Percentiles rank a stretch among this genome's conserved stretches.
Conservation (phyloP, 2,113 vertebrate genomes). For the Gymnobelideus leadbeateri region DNA sequence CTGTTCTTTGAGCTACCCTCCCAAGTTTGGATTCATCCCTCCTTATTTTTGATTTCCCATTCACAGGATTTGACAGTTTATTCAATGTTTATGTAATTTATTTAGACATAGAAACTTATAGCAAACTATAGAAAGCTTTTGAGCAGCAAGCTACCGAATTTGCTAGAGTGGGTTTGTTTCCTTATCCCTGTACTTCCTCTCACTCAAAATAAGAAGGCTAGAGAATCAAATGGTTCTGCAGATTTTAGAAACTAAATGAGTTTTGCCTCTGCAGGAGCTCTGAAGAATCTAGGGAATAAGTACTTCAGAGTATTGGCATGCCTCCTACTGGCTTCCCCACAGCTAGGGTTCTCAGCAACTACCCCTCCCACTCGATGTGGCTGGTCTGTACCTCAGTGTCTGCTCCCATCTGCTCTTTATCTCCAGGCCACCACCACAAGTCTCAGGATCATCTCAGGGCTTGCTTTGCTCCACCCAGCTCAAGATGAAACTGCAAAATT, state of each 20-base stretch:
- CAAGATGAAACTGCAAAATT: neutral
- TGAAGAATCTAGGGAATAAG: neutral
- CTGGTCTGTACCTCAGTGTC: neutral
- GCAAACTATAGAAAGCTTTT: neutral
- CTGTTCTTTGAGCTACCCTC: neutral
- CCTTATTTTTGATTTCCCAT: neutral
- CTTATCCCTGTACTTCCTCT: neutral
- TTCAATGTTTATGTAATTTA: neutral
- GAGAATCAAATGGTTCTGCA: neutral
- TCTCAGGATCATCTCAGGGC: neutral
- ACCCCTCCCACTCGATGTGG: neutral
- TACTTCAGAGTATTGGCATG: neutral
- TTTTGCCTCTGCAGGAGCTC: neutral
- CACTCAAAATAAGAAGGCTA: neutral
- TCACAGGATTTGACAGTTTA: neutral
- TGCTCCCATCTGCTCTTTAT: neutral
- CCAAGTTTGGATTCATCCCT: neutral
- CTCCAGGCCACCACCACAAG: neutral
- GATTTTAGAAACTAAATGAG: neutral
- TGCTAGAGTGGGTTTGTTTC: neutral
- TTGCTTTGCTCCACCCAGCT: neutral
- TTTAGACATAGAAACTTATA: neutral
- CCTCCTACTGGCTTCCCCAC: neutral
- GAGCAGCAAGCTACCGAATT: neutral
- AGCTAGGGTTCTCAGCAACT: neutral